Percentiles rank a stretch among this genome's conserved stretches.
Evolutionary conservation across 2,113 vertebrate genomes (phyloP).

Genomic region (Ariopsis seemanni): DNA sequence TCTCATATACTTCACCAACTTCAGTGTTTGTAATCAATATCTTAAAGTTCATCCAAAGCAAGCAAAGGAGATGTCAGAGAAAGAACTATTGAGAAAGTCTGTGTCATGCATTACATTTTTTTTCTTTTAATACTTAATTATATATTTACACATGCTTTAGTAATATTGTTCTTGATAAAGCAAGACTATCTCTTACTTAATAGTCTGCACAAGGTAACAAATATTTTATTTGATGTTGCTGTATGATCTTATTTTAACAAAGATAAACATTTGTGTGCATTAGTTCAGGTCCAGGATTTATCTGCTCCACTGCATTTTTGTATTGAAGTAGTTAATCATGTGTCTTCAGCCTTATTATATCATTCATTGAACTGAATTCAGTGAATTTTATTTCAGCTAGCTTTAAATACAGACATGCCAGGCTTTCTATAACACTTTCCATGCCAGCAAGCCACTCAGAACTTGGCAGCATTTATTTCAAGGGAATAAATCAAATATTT

Average conservation of each 20-base stretch:
- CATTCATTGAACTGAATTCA: constrained; percentile 43
- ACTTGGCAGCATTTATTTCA: constrained; percentile 56
- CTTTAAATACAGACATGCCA: constrained; percentile 47
- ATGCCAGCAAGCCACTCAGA: constrained; percentile 70
- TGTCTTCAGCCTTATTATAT: constrained; percentile 51
- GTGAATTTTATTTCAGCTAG: constrained; percentile 56
- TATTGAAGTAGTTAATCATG: constrained; percentile 58
- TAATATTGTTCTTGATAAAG: not conserved
- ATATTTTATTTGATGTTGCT: not conserved
- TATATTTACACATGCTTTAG: not conserved
- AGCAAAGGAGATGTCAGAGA: not conserved
- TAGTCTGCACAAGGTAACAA: not conserved
- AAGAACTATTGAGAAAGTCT: not conserved
- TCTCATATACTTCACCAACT: not conserved
- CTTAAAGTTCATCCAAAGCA: not conserved
- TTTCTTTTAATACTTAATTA: not conserved
- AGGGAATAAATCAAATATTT: constrained; percentile 59
- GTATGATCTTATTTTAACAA: not conserved
- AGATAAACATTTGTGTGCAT: not conserved
- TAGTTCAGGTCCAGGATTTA: not conserved
- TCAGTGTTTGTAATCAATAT: not conserved
- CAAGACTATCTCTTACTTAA: not conserved
- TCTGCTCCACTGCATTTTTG: constrained; percentile 45
- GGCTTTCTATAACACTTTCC: constrained; percentile 25
- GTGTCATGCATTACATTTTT: not conserved